These are phyloP conservation scores for Coregonus ussuriensis DNA, from an alignment of 2,797 vertebrate genomes.

Conservation along the genomic window DNA sequence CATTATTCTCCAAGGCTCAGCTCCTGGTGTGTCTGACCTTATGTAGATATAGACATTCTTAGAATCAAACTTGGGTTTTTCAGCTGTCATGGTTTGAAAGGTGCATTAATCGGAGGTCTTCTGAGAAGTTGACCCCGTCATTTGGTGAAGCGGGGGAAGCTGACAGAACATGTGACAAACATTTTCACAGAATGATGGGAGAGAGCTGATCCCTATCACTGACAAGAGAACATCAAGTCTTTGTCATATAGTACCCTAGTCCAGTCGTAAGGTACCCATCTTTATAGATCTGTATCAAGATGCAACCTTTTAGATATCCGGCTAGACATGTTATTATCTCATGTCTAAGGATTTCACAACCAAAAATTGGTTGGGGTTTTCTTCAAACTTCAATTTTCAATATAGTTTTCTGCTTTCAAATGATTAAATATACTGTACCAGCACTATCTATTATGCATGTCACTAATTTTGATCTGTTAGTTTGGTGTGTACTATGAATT, in stretches of 20 bases:
- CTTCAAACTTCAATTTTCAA: too few relatives aligned
- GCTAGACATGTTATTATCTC: background rate
- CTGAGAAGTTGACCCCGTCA: slow-evolving; percentile 17
- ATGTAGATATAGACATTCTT: slow-evolving; percentile 16
- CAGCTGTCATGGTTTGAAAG: slow-evolving; percentile 21
- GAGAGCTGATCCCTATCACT: slow-evolving; percentile 12
- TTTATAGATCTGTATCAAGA: background rate
- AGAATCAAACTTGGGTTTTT: slow-evolving; percentile 22
- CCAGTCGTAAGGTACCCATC: background rate
- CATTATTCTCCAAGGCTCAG: background rate
- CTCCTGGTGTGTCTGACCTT: background rate
- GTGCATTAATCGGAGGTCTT: slow-evolving; percentile 21
- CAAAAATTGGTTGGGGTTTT: background rate
- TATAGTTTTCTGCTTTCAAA: background rate
- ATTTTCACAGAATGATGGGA: slow-evolving; percentile 17
- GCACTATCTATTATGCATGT: background rate
- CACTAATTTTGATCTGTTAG: background rate
- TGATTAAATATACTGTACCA: background rate
- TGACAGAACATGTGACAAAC: slow-evolving; percentile 28
- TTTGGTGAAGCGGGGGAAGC: background rate
- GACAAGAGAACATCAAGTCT: background rate
- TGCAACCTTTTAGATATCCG: background rate
- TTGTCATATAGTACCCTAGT: background rate
- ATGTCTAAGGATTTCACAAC: background rate
- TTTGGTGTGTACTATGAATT: background rate